Conservation (phyloP, 2,888 invertebrate genomes). For the Emesis russula region DNA sequence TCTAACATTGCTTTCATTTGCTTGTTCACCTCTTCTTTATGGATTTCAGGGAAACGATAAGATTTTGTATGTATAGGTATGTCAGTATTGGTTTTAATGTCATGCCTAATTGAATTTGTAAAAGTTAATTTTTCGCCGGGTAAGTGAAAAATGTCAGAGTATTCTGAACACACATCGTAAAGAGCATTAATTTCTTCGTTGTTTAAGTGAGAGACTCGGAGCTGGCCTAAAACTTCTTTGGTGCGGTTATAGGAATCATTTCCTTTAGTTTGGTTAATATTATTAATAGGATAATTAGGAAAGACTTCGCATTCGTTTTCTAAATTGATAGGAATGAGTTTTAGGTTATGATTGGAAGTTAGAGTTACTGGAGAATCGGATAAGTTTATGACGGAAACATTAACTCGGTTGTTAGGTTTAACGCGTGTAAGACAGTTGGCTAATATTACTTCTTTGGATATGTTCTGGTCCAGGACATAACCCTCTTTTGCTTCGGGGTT, state of each 20-base stretch:
- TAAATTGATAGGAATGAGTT: background rate
- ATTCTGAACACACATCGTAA: background rate
- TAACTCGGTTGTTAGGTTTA: background rate
- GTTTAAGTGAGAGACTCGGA: background rate
- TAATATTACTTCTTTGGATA: no score
- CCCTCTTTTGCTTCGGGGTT: no score
- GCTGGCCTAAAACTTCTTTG: background rate
- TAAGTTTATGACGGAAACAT: background rate
- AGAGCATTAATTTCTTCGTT: background rate
- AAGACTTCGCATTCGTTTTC: background rate
- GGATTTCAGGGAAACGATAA: background rate
- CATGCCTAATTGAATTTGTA: background rate
- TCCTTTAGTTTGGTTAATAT: no score
- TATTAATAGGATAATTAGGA: background rate
- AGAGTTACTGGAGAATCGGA: background rate
- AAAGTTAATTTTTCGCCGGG: no score
- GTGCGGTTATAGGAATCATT: background rate
- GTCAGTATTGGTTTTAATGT: background rate
- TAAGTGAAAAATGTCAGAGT: no score
- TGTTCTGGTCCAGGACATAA: no score
- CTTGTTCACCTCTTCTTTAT: slow-evolving; percentile 33
- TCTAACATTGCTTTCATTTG: slow-evolving; percentile 50
- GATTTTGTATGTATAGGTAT: background rate
- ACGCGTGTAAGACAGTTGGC: no score
- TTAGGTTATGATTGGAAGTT: background rate